Evolutionary conservation across 2,113 vertebrate species (phyloP), one percentile per base, ranked within the genome.

Genomic region (Nothocercus nigrocapillus): DNA sequence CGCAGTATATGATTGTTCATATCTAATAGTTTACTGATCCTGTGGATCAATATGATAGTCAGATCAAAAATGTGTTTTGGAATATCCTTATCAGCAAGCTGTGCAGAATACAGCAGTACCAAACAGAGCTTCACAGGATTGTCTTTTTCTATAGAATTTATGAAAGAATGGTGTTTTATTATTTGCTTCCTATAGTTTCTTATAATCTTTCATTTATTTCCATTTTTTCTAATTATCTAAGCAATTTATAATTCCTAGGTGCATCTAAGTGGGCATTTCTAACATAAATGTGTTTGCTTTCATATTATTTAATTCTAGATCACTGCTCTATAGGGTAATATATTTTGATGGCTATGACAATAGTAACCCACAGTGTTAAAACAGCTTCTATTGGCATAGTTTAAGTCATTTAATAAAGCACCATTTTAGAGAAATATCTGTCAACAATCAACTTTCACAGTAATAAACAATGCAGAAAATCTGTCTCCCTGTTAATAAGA

Each of bases 151-250:
- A 22, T 56, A 76, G 56, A 75, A 58, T 47, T 56, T 34, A 20
- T 81, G 75, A 49, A 2, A 16, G 1, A 47, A 25, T 15, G 1
- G 1, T 28, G 6, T 84, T 82, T 58, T 49, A 18, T 4, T 12
- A 0, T 3, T 51, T 42, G 27, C 9, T 5, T 17, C 2, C 10
- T 40, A 15, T 3, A 14, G 2, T 36, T 5, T 17, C 2, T 9
- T 44, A 15, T 3, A 14, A 1, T 36, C 3, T 45, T 78, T 49
- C 5, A 2, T 51, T 76, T 59, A 42, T 88, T 81, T 78, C 16
- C 3, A 16, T n/a, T 1, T 74, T 88, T 87, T 90, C 2, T n/a
- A 54, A 66, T 72, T 79, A 58, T 28, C 13, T n/a, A 61, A 81
- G 53, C 2, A 2, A 69, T 90, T 82, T 81, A 9, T 49, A 51